Conservation (phyloP, 1,140 invertebrate species). For the Plectrocnemia conspersa region DNA sequence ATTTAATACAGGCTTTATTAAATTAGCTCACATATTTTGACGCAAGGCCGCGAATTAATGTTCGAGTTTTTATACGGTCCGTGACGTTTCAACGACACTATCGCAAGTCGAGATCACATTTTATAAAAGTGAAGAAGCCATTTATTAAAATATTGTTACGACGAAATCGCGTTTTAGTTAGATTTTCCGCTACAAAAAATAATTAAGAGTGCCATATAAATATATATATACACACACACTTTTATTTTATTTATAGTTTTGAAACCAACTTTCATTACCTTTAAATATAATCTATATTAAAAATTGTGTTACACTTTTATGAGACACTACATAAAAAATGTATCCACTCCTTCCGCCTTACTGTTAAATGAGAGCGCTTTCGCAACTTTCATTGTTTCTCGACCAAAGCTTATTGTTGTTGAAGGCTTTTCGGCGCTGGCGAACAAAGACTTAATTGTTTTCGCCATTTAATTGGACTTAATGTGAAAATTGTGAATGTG, state of each 20-base stretch:
- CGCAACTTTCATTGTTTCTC: constrained; percentile 32
- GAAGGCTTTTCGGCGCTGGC: constrained; percentile 11
- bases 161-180: constrained; percentile 18
- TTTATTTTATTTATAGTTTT: too few species aligned
- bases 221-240: too few species aligned
- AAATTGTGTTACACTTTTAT: too few species aligned
- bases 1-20: too few species aligned
- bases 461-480: constrained; percentile 34
- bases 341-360: constrained; percentile 14
- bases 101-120: constrained; percentile 17
- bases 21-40: too few species aligned
- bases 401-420: constrained; percentile 23
- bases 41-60: too few species aligned
- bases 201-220: too few species aligned
- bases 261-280: too few species aligned
- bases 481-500: constrained; percentile 34
- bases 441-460: constrained; percentile 36
- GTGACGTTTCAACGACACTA: constrained; percentile 28
- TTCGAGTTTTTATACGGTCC: constrained; percentile 16
- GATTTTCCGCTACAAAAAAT: too few species aligned
- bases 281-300: too few species aligned
- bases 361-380: constrained; percentile 22
- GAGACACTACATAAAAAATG: constrained; percentile 3
- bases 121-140: constrained; percentile 13
- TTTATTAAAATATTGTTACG: constrained; percentile 23